Evolutionary conservation across 2,888 invertebrate species (phyloP), one percentile per base, ranked within the genome.

Genomic region (Adela reaumurella): DNA sequence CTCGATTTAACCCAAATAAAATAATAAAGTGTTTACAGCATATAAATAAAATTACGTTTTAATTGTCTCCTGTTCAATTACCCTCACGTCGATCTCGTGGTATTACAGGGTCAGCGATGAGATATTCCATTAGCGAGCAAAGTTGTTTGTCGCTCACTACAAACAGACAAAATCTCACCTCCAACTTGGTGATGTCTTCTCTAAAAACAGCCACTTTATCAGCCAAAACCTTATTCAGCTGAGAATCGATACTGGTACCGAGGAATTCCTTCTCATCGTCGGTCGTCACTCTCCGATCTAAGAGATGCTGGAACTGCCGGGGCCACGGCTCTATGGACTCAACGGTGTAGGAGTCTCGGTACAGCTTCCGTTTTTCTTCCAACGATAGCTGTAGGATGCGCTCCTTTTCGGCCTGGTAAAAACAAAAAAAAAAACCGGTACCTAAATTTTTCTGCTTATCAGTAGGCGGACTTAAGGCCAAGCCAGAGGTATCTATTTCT

Each of bases 111-210:
- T n/a, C n/a, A n/a, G n/a, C n/a, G n/a, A n/a, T n/a, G n/a, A n/a
- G n/a, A n/a, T n/a, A n/a, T n/a, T n/a, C n/a, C n/a, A n/a, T n/a
- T n/a, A n/a, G n/a, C n/a, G n/a, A n/a, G n/a, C n/a, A n/a, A n/a
- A n/a, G n/a, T n/a, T n/a, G n/a, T n/a, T n/a, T n/a, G n/a, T n/a
- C n/a, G n/a, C n/a, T n/a, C n/a, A n/a, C n/a, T n/a, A 42, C 17
- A 6, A 42, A 17, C 4, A 10, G 24, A 8, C 24, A 24, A 20
- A 19, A 50, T 51, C 55, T 54, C 61, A 83, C 84, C 80, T 92
- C 90, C 45, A 96, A 71, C 47, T 81, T 80, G 0, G 94, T 94
- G 19, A 96, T 94, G 63, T 94, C 93, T 2, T 93, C 94, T 62
- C 72, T 74, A 74, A 84, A 90, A 51, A 88, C 67, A 6, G 86